Conservation (phyloP, 1,140 invertebrate species). For the Cyclargus thomasi region DNA sequence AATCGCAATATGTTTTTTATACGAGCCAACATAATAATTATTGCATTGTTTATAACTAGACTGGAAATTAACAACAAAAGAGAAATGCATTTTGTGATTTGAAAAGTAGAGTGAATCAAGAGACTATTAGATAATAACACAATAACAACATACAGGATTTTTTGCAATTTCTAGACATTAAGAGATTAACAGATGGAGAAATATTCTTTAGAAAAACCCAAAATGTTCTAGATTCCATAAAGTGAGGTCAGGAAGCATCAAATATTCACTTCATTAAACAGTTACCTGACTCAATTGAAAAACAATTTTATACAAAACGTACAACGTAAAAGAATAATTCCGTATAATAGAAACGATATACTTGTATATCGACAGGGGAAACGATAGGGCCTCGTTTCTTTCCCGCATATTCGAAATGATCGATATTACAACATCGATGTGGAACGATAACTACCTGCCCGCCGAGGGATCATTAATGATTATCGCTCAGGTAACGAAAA, state of each 20-base stretch:
- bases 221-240: neutral
- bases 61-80: neutral
- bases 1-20: neutral
- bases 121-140: neutral
- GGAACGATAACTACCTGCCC: constrained; percentile 3
- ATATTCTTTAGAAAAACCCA: neutral
- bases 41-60: neutral
- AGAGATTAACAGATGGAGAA: too few relatives aligned
- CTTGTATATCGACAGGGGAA: neutral
- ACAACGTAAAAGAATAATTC: neutral
- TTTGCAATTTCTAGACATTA: neutral
- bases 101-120: neutral
- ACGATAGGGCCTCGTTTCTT: constrained; percentile 1
- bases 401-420: neutral
- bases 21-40: neutral
- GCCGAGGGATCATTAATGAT: constrained; percentile 6
- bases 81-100: constrained; percentile 1
- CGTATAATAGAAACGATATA: neutral
- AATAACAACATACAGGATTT: neutral
- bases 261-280: neutral
- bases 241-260: neutral
- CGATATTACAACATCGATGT: constrained; percentile 8
- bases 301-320: neutral
- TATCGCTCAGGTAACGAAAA: constrained; percentile 9
- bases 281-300: neutral